These are phyloP conservation scores for Motacilla alba DNA, from an alignment of 2,113 vertebrate genomes.

Conservation along the genomic window DNA sequence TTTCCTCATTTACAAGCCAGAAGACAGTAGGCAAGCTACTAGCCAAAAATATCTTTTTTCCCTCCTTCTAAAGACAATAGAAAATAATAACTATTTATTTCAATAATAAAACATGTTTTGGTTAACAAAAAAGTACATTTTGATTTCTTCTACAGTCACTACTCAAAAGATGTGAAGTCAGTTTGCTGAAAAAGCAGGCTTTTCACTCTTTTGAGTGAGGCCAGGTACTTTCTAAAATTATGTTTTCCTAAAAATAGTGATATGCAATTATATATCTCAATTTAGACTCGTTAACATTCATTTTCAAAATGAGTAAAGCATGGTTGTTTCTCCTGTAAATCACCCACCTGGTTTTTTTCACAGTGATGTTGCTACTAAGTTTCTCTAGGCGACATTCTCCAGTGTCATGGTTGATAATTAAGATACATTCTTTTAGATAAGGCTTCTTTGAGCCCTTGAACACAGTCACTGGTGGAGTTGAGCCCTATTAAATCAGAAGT, in stretches of 20 bases:
- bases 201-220: not conserved
- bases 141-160: not conserved
- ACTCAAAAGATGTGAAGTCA: not conserved
- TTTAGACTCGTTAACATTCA: not conserved
- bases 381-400: conserved; percentile 98
- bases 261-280: not conserved
- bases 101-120: not conserved
- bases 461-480: conserved; percentile 91
- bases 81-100: not conserved
- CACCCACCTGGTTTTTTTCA: conserved; percentile 95
- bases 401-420: conserved; percentile 98
- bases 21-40: not conserved
- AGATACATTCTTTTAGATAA: conserved; percentile 96
- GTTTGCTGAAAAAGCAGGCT: not conserved
- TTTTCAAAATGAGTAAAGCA: not conserved
- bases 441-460: conserved; percentile 98
- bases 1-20: not conserved
- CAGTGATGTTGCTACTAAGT: conserved; percentile 95
- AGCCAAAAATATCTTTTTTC: not conserved
- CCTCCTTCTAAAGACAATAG: not conserved
- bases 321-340: not conserved
- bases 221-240: not conserved
- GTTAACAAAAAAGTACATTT: not conserved
- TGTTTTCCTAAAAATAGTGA: not conserved
- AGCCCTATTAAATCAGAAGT: conserved; percentile 81